phyloP scores from a whole-genome alignment of 1,140 invertebrate species.

The Apocrypta bakeri region DNA sequence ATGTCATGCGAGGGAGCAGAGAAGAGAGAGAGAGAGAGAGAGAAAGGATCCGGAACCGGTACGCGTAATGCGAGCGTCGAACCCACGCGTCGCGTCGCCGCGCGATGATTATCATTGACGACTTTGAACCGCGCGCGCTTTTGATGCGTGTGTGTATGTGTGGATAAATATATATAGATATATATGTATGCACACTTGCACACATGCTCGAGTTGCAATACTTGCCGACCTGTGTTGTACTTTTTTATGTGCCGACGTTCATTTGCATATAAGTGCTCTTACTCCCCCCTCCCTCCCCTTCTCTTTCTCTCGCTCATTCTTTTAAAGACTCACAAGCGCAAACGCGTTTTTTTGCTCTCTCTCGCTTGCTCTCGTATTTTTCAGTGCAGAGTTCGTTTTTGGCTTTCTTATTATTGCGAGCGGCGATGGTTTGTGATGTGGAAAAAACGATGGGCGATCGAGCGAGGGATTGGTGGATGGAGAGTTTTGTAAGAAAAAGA shows the following conservation, averaged over 20 bases:
- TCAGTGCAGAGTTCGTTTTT: not conserved
- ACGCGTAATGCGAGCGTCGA: constrained; percentile 34
- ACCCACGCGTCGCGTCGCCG: constrained; percentile 30
- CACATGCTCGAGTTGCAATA: too few species aligned
- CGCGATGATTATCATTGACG: constrained; percentile 36
- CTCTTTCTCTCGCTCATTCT: constrained; percentile 17
- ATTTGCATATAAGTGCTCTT: constrained; percentile 62
- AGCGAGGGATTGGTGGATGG: not conserved
- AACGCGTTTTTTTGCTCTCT: not conserved
- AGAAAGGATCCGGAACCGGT: constrained; percentile 36
- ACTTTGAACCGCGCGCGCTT: not conserved
- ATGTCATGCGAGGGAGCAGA: constrained; percentile 44
- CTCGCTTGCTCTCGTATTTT: not conserved
- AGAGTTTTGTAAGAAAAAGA: constrained; percentile 24
- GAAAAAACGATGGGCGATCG: constrained; percentile 32
- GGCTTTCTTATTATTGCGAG: constrained; percentile 14
- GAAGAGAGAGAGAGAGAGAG: not conserved
- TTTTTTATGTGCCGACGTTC: constrained; percentile 43
- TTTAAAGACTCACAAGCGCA: not conserved
- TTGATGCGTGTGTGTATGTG: not conserved
- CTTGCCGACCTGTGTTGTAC: too few species aligned
- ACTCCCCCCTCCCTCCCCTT: constrained; percentile 23
- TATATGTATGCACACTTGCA: too few species aligned
- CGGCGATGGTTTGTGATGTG: constrained; percentile 1
- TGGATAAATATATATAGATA: too few species aligned